These are phyloP conservation scores for Pedionomus torquatus DNA, from an alignment of 2,113 vertebrate species.

Conservation along the genomic window DNA sequence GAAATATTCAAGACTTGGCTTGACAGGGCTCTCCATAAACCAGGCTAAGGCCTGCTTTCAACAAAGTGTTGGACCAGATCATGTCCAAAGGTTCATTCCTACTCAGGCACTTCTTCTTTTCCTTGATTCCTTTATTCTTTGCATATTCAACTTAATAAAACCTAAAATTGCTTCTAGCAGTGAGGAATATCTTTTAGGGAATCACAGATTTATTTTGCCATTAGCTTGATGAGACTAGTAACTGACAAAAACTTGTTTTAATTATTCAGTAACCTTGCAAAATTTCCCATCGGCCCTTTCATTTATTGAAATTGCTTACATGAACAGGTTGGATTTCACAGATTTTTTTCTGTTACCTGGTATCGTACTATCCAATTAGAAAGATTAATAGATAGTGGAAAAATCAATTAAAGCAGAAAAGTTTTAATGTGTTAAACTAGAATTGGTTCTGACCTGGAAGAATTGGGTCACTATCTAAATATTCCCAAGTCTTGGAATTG, in stretches of 20 bases:
- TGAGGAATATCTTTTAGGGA: background rate
- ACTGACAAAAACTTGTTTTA: background rate
- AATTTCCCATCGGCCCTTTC: background rate
- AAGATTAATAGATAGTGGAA: conserved; percentile 59
- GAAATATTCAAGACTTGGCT: background rate
- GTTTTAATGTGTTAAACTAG: conserved; percentile 48
- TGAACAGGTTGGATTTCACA: conserved; percentile 2
- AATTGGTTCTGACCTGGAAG: conserved; percentile 59
- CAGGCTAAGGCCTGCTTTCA: background rate
- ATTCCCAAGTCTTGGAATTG: conserved; percentile 50
- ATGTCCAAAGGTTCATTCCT: background rate
- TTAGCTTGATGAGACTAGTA: background rate
- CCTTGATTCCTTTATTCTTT: background rate
- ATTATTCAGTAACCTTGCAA: conserved; percentile 24
- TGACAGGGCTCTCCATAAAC: background rate
- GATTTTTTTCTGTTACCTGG: background rate
- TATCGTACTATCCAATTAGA: conserved; percentile 51
- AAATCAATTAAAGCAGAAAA: conserved; percentile 66
- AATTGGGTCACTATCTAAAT: conserved; percentile 36
- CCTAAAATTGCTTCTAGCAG: background rate
- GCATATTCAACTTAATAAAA: background rate
- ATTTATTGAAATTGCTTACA: conserved; percentile 12
- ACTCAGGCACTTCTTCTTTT: background rate
- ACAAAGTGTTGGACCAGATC: background rate
- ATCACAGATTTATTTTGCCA: background rate